Conservation (phyloP, 2,113 vertebrate genomes). For the Charina bottae region DNA sequence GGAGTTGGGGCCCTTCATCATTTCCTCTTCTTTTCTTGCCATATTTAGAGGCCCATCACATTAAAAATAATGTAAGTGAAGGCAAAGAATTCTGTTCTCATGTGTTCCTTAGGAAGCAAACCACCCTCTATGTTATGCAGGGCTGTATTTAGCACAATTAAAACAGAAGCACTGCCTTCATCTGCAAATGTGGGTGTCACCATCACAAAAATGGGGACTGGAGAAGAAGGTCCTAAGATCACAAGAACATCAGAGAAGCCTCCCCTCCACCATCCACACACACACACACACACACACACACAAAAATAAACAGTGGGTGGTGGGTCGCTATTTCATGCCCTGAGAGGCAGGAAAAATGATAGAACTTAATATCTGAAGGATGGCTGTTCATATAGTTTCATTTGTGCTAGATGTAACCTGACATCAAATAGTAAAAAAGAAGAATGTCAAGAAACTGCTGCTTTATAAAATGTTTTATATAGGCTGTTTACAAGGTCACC, state of each 20-base stretch:
- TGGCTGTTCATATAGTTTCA: conserved; percentile 61
- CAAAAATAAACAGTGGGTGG: conserved; percentile 46
- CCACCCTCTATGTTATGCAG: not conserved
- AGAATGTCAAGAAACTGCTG: conserved; percentile 50
- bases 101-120: conserved; percentile 46
- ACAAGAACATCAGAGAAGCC: conserved; percentile 2
- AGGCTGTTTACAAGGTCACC: conserved; percentile 72
- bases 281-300: conserved; percentile 55
- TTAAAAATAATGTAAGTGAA: not conserved
- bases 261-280: conserved; percentile 41
- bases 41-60: not conserved
- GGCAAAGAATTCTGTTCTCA: not conserved
- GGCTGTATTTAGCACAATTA: conserved; percentile 45
- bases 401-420: conserved; percentile 61
- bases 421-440: conserved; percentile 58
- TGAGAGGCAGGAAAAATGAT: conserved; percentile 56
- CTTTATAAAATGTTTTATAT: conserved; percentile 63
- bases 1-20: not conserved
- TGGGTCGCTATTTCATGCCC: conserved; percentile 58
- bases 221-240: conserved; percentile 28
- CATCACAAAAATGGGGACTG: conserved; percentile 23
- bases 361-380: conserved; percentile 66
- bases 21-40: not conserved
- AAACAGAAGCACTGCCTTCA: conserved; percentile 39
- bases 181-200: not conserved